Conservation (phyloP, 2,113 vertebrate species). For the Hoplias malabaricus region DNA sequence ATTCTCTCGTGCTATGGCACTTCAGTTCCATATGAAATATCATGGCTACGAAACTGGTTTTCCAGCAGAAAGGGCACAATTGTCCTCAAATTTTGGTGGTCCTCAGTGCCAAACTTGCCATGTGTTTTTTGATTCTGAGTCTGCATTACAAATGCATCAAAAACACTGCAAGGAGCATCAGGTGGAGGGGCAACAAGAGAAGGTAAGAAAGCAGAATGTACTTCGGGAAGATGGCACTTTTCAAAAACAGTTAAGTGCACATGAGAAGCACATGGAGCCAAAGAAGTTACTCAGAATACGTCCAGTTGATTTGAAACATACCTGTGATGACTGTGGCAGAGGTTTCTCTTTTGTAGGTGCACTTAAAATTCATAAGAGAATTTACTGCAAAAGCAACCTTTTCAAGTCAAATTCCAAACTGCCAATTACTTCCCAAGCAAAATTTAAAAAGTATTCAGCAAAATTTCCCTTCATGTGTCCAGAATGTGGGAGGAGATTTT, state of each 20-base stretch:
- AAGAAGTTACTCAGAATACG: background rate
- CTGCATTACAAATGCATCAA: conserved; percentile 62
- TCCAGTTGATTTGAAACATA: conserved; percentile 62
- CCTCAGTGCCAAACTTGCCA: conserved; percentile 65
- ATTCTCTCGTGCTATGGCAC: conserved; percentile 75
- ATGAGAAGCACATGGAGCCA: background rate
- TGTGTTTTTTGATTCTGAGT: conserved; percentile 62
- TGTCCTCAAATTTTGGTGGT: conserved; percentile 38
- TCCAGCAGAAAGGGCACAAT: conserved; percentile 40
- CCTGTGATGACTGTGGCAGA: conserved; percentile 67
- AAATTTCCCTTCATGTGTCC: conserved; percentile 64
- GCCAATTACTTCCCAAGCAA: conserved; percentile 35
- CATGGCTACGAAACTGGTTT: conserved; percentile 71
- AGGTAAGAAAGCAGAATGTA: background rate
- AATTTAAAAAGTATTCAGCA: background rate
- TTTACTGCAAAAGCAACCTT: conserved; percentile 56
- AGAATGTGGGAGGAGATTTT: conserved; percentile 73
- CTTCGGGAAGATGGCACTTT: background rate
- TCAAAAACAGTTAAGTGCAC: background rate
- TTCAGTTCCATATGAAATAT: conserved; percentile 79
- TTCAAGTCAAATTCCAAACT: conserved; percentile 45
- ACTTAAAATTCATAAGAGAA: conserved; percentile 73
- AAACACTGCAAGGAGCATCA: conserved; percentile 48
- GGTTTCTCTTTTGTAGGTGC: conserved; percentile 70
- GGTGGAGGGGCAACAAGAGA: background rate